Conservation (phyloP, 2,888 invertebrate species). For the Pseudococcus viburni region DNA sequence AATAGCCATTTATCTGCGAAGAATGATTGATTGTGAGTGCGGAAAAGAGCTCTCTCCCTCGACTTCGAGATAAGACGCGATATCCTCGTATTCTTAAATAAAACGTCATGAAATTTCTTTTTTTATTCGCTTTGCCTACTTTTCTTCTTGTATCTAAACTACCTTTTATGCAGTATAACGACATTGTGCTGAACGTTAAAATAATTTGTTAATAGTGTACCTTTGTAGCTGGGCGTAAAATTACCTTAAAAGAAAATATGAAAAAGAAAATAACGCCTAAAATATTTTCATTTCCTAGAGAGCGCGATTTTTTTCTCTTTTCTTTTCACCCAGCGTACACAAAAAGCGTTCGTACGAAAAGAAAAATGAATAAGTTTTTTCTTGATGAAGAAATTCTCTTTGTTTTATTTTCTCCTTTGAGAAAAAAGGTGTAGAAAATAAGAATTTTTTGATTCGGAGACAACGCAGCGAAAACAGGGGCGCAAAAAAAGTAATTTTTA, state of each 20-base stretch:
- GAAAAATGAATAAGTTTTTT: constrained; percentile 1
- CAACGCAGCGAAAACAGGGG: not conserved
- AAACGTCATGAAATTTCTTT: constrained; percentile 38
- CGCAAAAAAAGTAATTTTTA: constrained; percentile 1
- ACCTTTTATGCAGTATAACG: not conserved
- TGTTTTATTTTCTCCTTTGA: constrained; percentile 18
- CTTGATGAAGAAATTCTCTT: constrained; percentile 33
- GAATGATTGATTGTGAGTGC: constrained; percentile 32
- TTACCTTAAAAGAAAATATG: constrained; percentile 22
- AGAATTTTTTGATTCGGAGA: not conserved
- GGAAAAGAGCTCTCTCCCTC: not conserved
- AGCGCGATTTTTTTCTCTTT: not conserved
- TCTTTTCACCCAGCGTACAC: not conserved
- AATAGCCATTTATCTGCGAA: constrained; percentile 16
- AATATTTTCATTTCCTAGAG: constrained; percentile 30
- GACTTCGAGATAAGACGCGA: not conserved
- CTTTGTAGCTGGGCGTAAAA: constrained; percentile 4
- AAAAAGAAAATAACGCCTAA: constrained; percentile 39
- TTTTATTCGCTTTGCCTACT: not conserved
- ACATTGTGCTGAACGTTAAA: constrained; percentile 11
- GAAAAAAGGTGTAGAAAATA: not conserved
- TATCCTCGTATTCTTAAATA: constrained; percentile 38
- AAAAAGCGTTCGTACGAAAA: not conserved
- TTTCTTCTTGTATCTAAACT: not conserved
- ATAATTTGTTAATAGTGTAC: constrained; percentile 54